Evolutionary conservation across 1,140 invertebrate genomes (phyloP).

Genomic region (Spodoptera litura): DNA sequence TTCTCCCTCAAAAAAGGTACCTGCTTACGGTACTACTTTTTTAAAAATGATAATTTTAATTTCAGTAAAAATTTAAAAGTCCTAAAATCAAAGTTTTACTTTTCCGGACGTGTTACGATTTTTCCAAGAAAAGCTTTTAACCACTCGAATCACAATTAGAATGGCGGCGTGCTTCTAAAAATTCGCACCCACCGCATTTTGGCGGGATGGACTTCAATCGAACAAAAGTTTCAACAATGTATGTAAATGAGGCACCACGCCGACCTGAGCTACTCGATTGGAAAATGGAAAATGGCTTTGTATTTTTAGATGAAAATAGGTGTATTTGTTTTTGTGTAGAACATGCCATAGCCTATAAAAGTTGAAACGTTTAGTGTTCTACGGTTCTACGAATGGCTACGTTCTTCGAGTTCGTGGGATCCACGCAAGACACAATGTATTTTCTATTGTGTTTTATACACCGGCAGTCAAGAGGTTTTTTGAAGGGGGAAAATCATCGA

Average conservation of each 20-base stretch:
- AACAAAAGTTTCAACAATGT: slow-evolving; percentile 58
- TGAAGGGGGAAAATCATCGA: too few relatives aligned
- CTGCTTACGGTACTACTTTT: too few relatives aligned
- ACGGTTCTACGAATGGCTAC: too few relatives aligned
- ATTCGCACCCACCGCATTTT: slow-evolving; percentile 55
- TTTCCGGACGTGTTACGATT: slow-evolving; percentile 55
- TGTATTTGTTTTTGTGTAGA: slow-evolving; percentile 27
- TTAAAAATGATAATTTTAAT: too few relatives aligned
- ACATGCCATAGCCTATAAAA: background rate
- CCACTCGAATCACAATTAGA: slow-evolving; percentile 59
- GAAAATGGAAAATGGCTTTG: slow-evolving; percentile 38
- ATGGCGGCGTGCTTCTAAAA: slow-evolving; percentile 52
- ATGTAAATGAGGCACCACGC: slow-evolving; percentile 52
- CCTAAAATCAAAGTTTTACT: slow-evolving; percentile 47
- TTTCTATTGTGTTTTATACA: too few relatives aligned
- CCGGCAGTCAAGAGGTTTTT: too few relatives aligned
- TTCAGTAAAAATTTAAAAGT: too few relatives aligned
- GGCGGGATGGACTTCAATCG: slow-evolving; percentile 48
- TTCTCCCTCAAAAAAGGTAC: too few relatives aligned
- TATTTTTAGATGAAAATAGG: slow-evolving; percentile 34
- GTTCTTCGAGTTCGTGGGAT: too few relatives aligned
- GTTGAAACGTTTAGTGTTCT: background rate
- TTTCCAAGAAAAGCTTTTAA: slow-evolving; percentile 60
- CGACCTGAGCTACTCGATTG: slow-evolving; percentile 33
- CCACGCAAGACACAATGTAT: too few relatives aligned